These are phyloP conservation scores for Lampris incognitus DNA, from an alignment of 2,113 vertebrate species.

Conservation along the genomic window DNA sequence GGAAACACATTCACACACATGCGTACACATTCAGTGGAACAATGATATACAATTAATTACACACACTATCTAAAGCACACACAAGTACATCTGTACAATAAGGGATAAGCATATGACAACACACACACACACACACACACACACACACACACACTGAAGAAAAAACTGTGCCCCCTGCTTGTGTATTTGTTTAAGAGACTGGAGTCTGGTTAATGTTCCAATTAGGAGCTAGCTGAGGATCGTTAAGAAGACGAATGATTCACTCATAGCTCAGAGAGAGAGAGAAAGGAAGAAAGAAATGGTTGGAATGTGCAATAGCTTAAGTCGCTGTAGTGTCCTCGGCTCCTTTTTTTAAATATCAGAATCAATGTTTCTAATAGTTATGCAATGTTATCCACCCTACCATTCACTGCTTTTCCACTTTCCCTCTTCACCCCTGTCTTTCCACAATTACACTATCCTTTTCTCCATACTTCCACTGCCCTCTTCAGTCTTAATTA, in stretches of 20 bases:
- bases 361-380: slow-evolving; percentile 2
- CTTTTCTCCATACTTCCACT: neutral
- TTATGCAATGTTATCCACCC: neutral
- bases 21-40: neutral
- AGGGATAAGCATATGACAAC: neutral
- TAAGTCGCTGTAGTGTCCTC: neutral
- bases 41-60: too few relatives aligned
- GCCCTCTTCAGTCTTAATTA: neutral
- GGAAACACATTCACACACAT: slow-evolving; percentile 1
- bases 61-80: neutral
- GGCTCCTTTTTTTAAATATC: neutral
- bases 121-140: neutral
- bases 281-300: slow-evolving; percentile 24
- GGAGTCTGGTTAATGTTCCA: slow-evolving; percentile 77
- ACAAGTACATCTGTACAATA: neutral
- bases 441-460: neutral
- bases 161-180: slow-evolving; percentile 33
- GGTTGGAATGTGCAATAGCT: slow-evolving; percentile 18
- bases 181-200: slow-evolving; percentile 70
- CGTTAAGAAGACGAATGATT: slow-evolving; percentile 73
- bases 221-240: slow-evolving; percentile 71
- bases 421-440: neutral
- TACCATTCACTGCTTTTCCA: neutral
- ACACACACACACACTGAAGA: slow-evolving; percentile 6
- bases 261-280: slow-evolving; percentile 51